phyloP scores from a whole-genome alignment of 2,113 vertebrate species.

The Damaliscus lunatus region DNA sequence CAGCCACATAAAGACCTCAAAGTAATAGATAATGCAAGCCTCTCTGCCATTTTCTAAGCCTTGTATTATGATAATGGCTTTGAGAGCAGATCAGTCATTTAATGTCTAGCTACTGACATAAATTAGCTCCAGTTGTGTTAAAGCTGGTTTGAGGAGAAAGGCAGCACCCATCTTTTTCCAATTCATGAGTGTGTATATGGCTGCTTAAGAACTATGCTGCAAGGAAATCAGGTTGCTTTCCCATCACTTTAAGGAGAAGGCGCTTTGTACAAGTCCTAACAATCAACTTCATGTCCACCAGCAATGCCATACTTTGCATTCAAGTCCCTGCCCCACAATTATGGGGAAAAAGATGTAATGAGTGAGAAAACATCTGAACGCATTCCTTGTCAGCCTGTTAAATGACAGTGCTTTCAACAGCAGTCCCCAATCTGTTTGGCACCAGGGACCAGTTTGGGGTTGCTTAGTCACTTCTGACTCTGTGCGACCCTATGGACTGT shows the following conservation, averaged over 20 bases:
- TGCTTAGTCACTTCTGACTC: neutral
- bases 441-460: neutral
- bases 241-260: neutral
- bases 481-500: fast-evolving
- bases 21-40: neutral
- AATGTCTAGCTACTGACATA: neutral
- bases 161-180: neutral
- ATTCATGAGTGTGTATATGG: neutral
- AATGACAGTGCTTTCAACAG: neutral
- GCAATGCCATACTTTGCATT: neutral
- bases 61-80: neutral
- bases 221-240: neutral
- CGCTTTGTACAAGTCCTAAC: neutral
- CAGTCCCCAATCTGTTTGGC: neutral
- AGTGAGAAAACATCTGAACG: neutral
- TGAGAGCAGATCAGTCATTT: neutral
- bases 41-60: neutral
- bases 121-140: neutral
- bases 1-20: neutral
- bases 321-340: neutral
- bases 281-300: neutral
- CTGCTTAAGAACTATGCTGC: neutral
- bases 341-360: neutral
- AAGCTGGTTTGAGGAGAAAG: neutral
- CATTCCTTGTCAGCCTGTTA: neutral